phyloP scores from a whole-genome alignment of 2,888 invertebrate species.

The Cynaeus angustus region DNA sequence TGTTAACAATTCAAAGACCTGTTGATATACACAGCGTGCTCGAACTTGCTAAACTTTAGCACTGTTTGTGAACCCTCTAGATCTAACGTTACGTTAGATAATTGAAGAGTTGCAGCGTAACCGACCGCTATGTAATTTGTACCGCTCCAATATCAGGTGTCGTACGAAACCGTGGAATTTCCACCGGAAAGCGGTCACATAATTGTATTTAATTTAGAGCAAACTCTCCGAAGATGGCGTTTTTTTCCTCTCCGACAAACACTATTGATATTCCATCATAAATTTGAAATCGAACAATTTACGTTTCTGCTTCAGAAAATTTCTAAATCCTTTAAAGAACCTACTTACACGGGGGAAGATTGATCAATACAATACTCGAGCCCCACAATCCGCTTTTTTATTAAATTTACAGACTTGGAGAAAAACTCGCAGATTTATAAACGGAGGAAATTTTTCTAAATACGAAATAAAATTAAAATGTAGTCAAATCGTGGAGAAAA shows the following conservation, averaged over 20 bases:
- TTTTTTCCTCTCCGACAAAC: too few relatives aligned
- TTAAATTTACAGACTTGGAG: constrained; percentile 11
- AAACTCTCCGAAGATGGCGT: too few relatives aligned
- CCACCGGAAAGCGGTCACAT: constrained; percentile 22
- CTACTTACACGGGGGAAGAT: constrained; percentile 2
- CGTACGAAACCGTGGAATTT: constrained; percentile 31
- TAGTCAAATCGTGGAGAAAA: neutral
- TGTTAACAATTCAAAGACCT: neutral
- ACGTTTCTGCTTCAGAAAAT: constrained; percentile 9
- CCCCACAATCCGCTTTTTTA: constrained; percentile 19
- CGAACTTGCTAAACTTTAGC: too few relatives aligned
- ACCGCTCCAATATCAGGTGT: constrained; percentile 26
- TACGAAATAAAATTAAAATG: constrained; percentile 17
- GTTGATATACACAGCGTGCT: constrained; percentile 11
- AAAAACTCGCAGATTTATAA: constrained; percentile 2
- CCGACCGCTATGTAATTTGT: constrained; percentile 36
- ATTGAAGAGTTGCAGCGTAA: constrained; percentile 32
- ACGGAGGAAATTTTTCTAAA: neutral
- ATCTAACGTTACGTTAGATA: constrained; percentile 31
- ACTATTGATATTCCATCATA: constrained; percentile 23
- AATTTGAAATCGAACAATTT: constrained; percentile 10
- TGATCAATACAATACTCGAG: constrained; percentile 24
- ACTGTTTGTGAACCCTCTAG: too few relatives aligned
- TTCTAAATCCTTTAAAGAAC: constrained; percentile 19
- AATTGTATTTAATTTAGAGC: too few relatives aligned